Percentiles rank a stretch among this genome's conserved stretches.
Conservation (phyloP, 2,797 vertebrate species). For the Tangara arthus region DNA sequence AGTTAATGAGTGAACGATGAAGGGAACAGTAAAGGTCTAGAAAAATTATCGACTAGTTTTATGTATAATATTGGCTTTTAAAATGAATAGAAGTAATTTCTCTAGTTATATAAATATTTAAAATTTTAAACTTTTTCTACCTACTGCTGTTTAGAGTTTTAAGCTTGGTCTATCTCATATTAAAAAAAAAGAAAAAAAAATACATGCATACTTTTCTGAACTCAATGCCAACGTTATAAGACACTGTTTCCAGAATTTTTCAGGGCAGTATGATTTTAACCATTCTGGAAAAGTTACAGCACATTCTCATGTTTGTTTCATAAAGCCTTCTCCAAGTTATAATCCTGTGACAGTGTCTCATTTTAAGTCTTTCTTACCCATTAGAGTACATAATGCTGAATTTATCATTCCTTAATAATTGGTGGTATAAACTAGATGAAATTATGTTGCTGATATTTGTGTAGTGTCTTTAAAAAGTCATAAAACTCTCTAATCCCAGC, state of each 20-base stretch:
- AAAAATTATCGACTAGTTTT: conserved; percentile 43
- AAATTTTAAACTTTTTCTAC: conserved; percentile 73
- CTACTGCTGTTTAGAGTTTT: conserved; percentile 71
- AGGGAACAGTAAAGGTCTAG: conserved; percentile 41
- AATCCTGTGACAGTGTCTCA: conserved; percentile 43
- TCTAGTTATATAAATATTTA: conserved; percentile 71
- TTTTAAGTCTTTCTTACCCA: conserved; percentile 63
- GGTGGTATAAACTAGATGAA: conserved; percentile 60
- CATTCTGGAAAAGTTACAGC: conserved; percentile 53
- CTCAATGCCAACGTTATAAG: conserved; percentile 23
- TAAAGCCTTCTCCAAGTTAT: conserved; percentile 55
- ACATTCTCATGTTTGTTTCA: conserved; percentile 58
- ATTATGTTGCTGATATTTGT: conserved; percentile 56
- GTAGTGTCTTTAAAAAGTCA: conserved; percentile 43
- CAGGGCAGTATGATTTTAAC: conserved; percentile 67
- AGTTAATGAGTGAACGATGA: conserved; percentile 22
- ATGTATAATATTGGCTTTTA: conserved; percentile 71
- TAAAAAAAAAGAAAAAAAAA: not conserved
- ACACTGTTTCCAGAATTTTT: conserved; percentile 56
- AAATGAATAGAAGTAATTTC: conserved; percentile 61
- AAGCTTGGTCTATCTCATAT: conserved; percentile 67
- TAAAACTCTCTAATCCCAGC: conserved; percentile 54
- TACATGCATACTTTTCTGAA: conserved; percentile 28
- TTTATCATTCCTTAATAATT: conserved; percentile 63
- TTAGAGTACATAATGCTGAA: conserved; percentile 51